phyloP scores from a whole-genome alignment of 1,140 invertebrate genomes.

The Nasonia vitripennis region DNA sequence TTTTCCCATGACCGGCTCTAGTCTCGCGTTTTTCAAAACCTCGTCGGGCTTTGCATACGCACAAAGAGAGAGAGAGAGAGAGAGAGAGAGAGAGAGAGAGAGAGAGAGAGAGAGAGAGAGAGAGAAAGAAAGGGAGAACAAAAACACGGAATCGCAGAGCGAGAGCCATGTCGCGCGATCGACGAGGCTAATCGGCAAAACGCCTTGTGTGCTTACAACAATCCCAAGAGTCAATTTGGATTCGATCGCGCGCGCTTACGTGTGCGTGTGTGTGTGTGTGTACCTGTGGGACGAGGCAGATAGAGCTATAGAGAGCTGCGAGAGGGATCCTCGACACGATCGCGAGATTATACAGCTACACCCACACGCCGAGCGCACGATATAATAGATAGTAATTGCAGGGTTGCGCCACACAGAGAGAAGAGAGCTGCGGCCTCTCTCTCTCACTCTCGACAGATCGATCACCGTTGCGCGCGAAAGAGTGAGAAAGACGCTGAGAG shows the following conservation, averaged over 20 bases:
- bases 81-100: too few species aligned
- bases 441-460: conserved; percentile 42
- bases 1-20: conserved; percentile 21
- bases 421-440: conserved; percentile 46
- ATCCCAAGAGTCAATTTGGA: not conserved
- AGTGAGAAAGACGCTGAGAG: conserved; percentile 33
- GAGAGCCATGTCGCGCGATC: not conserved
- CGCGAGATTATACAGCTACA: conserved; percentile 51
- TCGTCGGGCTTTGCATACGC: not conserved
- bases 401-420: conserved; percentile 56
- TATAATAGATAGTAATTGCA: conserved; percentile 68
- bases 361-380: conserved; percentile 55
- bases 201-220: not conserved
- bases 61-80: not conserved
- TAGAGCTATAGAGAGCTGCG: not conserved
- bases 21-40: conserved; percentile 13
- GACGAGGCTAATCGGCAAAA: not conserved
- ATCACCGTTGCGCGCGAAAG: conserved; percentile 36
- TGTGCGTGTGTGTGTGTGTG: too few species aligned
- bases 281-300: too few species aligned
- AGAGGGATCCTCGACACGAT: conserved; percentile 42
- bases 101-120: not conserved
- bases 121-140: not conserved
- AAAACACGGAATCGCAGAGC: not conserved
- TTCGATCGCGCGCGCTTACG: not conserved